These are phyloP conservation scores for Oncorhynchus masou DNA, from an alignment of 2,113 vertebrate genomes.

Conservation along the genomic window DNA sequence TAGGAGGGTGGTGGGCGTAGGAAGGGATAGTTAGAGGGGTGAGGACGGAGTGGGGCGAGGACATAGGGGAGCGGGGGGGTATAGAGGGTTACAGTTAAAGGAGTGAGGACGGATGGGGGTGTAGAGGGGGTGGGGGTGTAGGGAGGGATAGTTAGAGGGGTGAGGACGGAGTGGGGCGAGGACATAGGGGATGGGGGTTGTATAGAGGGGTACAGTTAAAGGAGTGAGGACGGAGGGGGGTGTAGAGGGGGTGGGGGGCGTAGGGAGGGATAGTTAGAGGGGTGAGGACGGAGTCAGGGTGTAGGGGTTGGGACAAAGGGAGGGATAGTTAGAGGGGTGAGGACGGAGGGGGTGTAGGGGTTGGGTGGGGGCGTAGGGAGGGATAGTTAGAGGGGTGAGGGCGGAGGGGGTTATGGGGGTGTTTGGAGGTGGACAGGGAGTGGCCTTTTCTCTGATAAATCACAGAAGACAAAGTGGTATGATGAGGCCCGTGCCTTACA, in stretches of 20 bases:
- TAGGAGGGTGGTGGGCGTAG: not conserved
- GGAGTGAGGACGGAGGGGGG: too few relatives aligned
- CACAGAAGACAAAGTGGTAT: not conserved
- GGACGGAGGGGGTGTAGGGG: not conserved
- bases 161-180: too few relatives aligned
- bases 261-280: constrained; percentile 20
- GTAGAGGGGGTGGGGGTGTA: too few relatives aligned
- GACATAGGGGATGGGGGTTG: too few relatives aligned
- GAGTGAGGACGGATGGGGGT: not conserved
- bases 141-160: too few relatives aligned
- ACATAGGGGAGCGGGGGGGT: not conserved
- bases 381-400: not conserved
- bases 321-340: not conserved
- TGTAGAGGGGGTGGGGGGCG: too few relatives aligned
- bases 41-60: not conserved
- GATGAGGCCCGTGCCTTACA: not conserved
- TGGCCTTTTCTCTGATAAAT: not conserved
- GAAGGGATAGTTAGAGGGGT: not conserved
- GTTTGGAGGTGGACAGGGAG: not conserved
- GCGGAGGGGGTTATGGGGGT: not conserved
- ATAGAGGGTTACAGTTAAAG: not conserved
- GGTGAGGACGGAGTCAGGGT: not conserved
- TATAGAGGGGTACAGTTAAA: too few relatives aligned
- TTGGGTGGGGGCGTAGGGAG: not conserved
- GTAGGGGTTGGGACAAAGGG: not conserved